Evolutionary conservation across 2,888 invertebrate genomes (phyloP).

Genomic region (Pemphredon lugubris): DNA sequence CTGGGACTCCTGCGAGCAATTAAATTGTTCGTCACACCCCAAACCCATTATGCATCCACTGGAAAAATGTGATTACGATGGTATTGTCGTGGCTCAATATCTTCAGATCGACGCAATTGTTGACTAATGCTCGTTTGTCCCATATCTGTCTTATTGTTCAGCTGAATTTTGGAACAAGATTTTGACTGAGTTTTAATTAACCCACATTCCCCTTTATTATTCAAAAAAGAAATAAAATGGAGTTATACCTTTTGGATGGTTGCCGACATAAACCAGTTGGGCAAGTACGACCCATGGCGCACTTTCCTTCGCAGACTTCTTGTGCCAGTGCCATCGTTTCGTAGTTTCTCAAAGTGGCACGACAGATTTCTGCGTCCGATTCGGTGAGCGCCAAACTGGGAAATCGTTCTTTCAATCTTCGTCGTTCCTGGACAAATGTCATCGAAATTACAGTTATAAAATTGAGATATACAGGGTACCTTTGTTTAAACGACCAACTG

Average conservation of each 20-base stretch:
- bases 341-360: slow-evolving; percentile 90
- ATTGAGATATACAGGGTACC: too few relatives aligned
- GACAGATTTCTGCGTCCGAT: slow-evolving; percentile 89
- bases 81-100: too few relatives aligned
- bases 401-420: slow-evolving; percentile 91
- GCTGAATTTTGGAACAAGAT: too few relatives aligned
- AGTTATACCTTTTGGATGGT: slow-evolving; percentile 81
- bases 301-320: slow-evolving; percentile 93
- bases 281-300: slow-evolving; percentile 91
- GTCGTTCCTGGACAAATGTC: slow-evolving; percentile 87
- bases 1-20: slow-evolving; percentile 73
- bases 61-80: too few relatives aligned
- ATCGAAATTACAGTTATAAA: neutral
- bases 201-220: neutral
- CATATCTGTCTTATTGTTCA: too few relatives aligned
- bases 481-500: too few relatives aligned
- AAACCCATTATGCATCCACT: too few relatives aligned
- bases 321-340: slow-evolving; percentile 89
- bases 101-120: too few relatives aligned
- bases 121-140: too few relatives aligned
- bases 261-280: slow-evolving; percentile 89
- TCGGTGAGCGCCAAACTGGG: slow-evolving; percentile 89
- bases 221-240: too few relatives aligned
- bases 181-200: too few relatives aligned
- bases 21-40: too few relatives aligned